Evolutionary conservation across 2,888 invertebrate species (phyloP), one percentile per base, ranked within the genome.

Genomic region (Deilephila porcellus): DNA sequence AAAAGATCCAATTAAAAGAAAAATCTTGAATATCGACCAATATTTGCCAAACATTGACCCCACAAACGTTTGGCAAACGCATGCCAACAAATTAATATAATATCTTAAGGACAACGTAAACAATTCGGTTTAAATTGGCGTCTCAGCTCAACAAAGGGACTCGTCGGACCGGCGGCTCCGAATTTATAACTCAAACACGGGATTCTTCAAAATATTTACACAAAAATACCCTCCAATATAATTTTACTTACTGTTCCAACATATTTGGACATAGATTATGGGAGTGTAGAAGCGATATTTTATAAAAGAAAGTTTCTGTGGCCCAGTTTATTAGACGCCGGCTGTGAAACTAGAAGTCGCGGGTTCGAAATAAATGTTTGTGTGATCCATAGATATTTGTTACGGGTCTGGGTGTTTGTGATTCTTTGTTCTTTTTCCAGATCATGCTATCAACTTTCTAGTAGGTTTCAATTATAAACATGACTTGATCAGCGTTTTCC

Each of bases 121-220:
- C 76, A 77, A 79, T 75, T 77, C 59, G 53, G 53, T 73, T 59
- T 59, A 73, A 75, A 78, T 74, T 73, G 72, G 71, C 73, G 29
- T 67, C 37, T 67, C 67, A 56, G 34, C 64, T 60, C 63, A 74
- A 74, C 72, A 72, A 73, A 70, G 53, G 67, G 62, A 72, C 56
- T 71, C 63, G 4, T 45, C 70, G 62, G 67, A 32, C 29, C 29
- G 45, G 71, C 74, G 71, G 73, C 82, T 80, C 79, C 75, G 78
- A 82, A 77, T 80, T 79, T 73, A 59, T 73, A 73, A 73, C 56
- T 73, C 59, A 73, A 78, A 80, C 73, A 78, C 77, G 75, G 76
- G 78, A 80, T 81, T 81, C 83, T 83, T 82, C 79, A 85, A 85
- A 84, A 83, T 88, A 87, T 88, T 89, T 89, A 80, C 83, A 81